These are phyloP conservation scores for Clarias laeviceps DNA, from an alignment of 2,797 vertebrate species.

Conservation along the genomic window DNA sequence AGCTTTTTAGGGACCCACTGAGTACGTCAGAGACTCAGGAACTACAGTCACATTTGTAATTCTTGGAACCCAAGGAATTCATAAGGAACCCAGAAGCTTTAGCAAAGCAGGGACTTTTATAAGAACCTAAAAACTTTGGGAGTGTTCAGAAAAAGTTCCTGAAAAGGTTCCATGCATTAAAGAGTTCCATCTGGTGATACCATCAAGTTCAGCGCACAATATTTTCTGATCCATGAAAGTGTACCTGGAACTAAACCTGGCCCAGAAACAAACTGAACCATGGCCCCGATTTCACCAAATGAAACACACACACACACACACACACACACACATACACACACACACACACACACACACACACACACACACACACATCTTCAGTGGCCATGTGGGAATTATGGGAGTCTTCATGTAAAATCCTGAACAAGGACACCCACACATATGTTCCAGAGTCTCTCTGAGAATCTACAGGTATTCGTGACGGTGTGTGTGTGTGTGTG, in stretches of 20 bases:
- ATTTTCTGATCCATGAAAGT: background rate
- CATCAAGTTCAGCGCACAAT: background rate
- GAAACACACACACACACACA: background rate
- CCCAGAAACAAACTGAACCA: background rate
- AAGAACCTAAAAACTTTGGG: background rate
- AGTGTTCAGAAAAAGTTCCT: background rate
- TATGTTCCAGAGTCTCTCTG: background rate
- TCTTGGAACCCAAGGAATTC: background rate
- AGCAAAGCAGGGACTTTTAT: background rate
- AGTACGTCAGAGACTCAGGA: background rate
- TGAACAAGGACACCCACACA: slow-evolving; percentile 7
- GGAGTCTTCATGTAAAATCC: background rate
- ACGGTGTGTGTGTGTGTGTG: slow-evolving; percentile 23
- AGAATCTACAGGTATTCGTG: slow-evolving; percentile 5
- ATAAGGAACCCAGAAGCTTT: background rate
- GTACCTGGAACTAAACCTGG: background rate
- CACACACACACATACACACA: too few species aligned
- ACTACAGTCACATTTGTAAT: background rate
- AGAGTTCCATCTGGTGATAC: background rate
- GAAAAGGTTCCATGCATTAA: background rate
- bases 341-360: background rate
- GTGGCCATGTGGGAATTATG: background rate
- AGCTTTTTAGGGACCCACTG: background rate
- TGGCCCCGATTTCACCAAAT: background rate
- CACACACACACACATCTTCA: background rate